Evolutionary conservation across 2,888 invertebrate genomes (phyloP), one percentile per base, ranked within the genome.

Genomic region (Cryptocheilus praepositus): DNA sequence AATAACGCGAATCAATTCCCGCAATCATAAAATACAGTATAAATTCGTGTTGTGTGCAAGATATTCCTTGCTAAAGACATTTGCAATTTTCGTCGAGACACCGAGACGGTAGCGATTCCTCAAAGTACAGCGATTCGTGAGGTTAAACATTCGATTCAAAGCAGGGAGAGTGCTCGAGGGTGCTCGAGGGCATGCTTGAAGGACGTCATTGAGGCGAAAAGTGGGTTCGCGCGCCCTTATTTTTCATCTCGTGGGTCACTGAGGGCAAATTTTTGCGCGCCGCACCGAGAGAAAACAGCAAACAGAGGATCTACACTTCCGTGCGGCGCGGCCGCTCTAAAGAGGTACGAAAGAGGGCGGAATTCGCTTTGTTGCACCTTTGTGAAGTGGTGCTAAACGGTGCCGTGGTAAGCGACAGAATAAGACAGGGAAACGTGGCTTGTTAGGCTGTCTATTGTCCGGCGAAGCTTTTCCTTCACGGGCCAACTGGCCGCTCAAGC

Each of bases 371-470:
- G 71, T 78, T 73, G 76, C 75, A 80, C 79, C 79, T 83, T 87
- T 86, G 85, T 86, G 80, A 81, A 70, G 59, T 81, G 79, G 85
- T 81, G 84, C 84, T 87, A 87, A 87, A 87, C 85, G 85, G 77
- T 83, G 80, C 79, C 73, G 82, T 82, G 55, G 15, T 36, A 59
- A 70, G 56, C 53, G 74, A 58, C 36, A 51, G 36, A 61, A 58
- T 49, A 74, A 81, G 72, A 81, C 77, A 78, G 77, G 80, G 72
- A 81, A 78, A 79, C 77, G 36, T 36, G 64, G 87, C 87, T 87
- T 85, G 87, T 87, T 87, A 87, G 83, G 76, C 53, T 51, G 46
- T 46, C 82, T 68, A 86, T 86, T 87, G 86, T 86, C 72, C 71
- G 70, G 63, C 28, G 43, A 62, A 59, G 61, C 61, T 57, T 67